Evolutionary conservation across 2,797 vertebrate genomes (phyloP), one percentile per base, ranked within the genome.

Genomic region (Nyctalus aviator): DNA sequence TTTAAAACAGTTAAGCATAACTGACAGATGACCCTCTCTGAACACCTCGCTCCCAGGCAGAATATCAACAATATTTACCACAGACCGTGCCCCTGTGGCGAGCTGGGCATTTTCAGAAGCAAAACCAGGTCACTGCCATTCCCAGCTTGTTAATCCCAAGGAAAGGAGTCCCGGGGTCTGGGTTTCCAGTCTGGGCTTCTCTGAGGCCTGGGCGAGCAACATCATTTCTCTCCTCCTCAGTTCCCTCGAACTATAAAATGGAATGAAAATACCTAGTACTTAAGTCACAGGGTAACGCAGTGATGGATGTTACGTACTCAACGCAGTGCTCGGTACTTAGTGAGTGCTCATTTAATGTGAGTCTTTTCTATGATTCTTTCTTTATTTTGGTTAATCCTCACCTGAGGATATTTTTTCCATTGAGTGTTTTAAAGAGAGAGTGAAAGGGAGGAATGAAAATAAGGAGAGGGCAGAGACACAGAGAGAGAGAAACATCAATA

Each of bases 1-100:
- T 73, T 85, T 72, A 37, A 94, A 93, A 92, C 30, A 9, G 32
- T 30, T 55, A 84, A 68, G 62, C 86, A 50, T 44, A n/a, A 53
- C 69, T 84, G 78, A 94, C 37, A 66, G 86, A 78, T 10, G 69
- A 71, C 66, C 37, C 44, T 37, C 32, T 89, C 85, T 50, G 77
- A 44, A 62, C 30, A 75, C 71, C 66, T 73, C 53, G 27, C 69
- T 75, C 62, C 88, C 18, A 46, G 84, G 91, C 37, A 55, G 9
- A 37, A 41, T 41, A 62, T 88, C 82, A 62, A 25, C 77, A 59
- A 79, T 55, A 72, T 53, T 82, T 44, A 82, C 57, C 68, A 84
- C 13, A 62, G 35, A 81, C 50, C 1, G 5, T 81, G 48, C 55
- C 77, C 82, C 83, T 72, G 15, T 0, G 21, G 62, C 87, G 30